Percentiles rank a stretch among this genome's conserved stretches.
Conservation (phyloP, 2,113 vertebrate genomes). For the Crotalus tigris region DNA sequence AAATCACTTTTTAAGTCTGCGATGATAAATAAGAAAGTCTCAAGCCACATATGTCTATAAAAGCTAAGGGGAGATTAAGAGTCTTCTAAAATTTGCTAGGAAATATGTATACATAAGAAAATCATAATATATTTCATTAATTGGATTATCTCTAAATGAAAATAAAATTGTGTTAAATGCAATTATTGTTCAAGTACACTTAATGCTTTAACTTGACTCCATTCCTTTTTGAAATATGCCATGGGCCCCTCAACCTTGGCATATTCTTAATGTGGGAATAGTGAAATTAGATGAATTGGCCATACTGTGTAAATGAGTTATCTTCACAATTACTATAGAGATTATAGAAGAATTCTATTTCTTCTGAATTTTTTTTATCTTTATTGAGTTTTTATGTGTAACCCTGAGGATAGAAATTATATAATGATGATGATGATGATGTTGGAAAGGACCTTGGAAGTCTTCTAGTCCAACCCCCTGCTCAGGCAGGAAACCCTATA, state of each 20-base stretch:
- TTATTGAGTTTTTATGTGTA: not conserved
- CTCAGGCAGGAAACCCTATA: no score
- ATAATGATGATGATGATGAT: no score
- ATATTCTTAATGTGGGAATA: no score
- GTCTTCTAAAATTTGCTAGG: not conserved
- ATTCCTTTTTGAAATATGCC: no score
- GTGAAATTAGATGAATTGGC: not conserved
- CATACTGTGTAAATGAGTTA: not conserved
- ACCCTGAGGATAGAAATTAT: not conserved
- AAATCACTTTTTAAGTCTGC: constrained; percentile 3
- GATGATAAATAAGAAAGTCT: not conserved
- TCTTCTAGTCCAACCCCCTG: no score
- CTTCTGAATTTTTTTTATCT: no score
- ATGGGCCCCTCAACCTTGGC: no score
- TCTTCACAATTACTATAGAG: no score
- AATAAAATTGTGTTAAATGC: not conserved
- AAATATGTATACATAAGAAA: not conserved
- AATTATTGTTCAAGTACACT: not conserved
- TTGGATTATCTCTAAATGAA: not conserved
- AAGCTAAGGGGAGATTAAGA: not conserved
- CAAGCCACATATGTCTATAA: not conserved
- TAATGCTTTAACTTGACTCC: no score
- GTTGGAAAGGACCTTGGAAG: no score
- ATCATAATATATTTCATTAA: not conserved
- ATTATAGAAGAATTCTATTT: no score